phyloP scores from a whole-genome alignment of 2,888 invertebrate genomes.

The Hydraecia micacea region DNA sequence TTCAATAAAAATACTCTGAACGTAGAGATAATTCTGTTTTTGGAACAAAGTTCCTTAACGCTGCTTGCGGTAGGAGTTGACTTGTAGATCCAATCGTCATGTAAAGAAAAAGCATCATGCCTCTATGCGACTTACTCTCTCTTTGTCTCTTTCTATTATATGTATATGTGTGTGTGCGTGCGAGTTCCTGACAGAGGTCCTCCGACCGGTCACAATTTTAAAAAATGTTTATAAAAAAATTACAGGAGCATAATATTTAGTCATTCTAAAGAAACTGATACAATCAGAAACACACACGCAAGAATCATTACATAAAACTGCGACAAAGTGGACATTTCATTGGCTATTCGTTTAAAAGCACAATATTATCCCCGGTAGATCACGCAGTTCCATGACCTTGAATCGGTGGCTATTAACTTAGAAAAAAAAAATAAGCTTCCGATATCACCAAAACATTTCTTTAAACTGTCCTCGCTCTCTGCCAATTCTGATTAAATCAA shows the following conservation, averaged over 20 bases:
- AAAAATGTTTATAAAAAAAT: too few relatives aligned
- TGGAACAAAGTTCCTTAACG: too few relatives aligned
- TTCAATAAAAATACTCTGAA: not conserved
- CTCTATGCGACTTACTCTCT: too few relatives aligned
- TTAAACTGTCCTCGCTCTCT: not conserved
- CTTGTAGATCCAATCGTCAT: too few relatives aligned
- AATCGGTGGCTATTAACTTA: not conserved
- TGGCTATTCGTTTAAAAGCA: not conserved
- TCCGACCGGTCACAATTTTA: too few relatives aligned
- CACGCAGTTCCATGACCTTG: not conserved
- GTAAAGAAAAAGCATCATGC: too few relatives aligned
- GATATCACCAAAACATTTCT: not conserved
- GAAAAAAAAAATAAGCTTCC: not conserved
- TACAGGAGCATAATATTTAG: not conserved
- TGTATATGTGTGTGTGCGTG: too few relatives aligned
- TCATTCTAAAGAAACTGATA: not conserved
- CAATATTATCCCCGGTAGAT: not conserved
- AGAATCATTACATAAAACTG: not conserved
- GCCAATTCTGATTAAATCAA: constrained; percentile 18
- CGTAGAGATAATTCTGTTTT: not conserved
- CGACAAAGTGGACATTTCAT: not conserved
- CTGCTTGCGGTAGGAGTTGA: too few relatives aligned
- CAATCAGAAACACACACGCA: not conserved
- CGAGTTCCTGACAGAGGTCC: too few relatives aligned
- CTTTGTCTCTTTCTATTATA: too few relatives aligned